Percentiles rank a stretch among this genome's conserved stretches.
Conservation (phyloP, 2,797 vertebrate genomes). For the Helarctos malayanus region DNA sequence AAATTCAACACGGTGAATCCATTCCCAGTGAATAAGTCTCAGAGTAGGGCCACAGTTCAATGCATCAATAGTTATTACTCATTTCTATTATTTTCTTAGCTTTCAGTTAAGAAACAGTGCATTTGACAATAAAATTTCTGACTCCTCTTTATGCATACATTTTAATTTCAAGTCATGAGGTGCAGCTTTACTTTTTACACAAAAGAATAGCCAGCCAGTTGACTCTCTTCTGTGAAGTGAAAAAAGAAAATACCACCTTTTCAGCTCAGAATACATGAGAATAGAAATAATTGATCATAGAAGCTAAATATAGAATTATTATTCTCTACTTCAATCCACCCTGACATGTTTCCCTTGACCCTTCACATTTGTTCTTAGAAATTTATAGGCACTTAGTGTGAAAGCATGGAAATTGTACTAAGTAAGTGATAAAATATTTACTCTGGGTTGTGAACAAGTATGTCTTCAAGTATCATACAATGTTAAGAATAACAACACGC, state of each 20-base stretch:
- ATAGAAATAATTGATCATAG: background rate
- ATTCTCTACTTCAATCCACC: background rate
- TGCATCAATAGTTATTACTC: background rate
- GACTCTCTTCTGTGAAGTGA: background rate
- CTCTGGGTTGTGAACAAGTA: background rate
- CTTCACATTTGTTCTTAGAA: background rate
- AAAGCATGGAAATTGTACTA: background rate
- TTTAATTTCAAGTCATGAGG: slow-evolving; percentile 4
- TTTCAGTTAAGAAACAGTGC: background rate
- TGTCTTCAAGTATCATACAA: background rate
- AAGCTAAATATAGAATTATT: background rate
- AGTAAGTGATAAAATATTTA: slow-evolving; percentile 37
- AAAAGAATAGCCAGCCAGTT: background rate
- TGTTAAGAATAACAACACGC: background rate
- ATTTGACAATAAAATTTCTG: background rate
- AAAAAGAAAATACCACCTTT: background rate
- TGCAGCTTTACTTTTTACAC: background rate
- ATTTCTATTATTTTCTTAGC: slow-evolving; percentile 14
- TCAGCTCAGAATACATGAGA: background rate
- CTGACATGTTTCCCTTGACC: background rate
- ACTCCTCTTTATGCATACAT: background rate
- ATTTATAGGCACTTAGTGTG: background rate
- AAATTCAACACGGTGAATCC: slow-evolving; percentile 28
- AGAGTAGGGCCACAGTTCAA: background rate
- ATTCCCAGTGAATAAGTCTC: slow-evolving; percentile 9